Percentiles rank a stretch among this genome's conserved stretches.
These are phyloP conservation scores for Heterodera filipjevi DNA, from an alignment of 2,888 invertebrate genomes.

Conservation along the genomic window DNA sequence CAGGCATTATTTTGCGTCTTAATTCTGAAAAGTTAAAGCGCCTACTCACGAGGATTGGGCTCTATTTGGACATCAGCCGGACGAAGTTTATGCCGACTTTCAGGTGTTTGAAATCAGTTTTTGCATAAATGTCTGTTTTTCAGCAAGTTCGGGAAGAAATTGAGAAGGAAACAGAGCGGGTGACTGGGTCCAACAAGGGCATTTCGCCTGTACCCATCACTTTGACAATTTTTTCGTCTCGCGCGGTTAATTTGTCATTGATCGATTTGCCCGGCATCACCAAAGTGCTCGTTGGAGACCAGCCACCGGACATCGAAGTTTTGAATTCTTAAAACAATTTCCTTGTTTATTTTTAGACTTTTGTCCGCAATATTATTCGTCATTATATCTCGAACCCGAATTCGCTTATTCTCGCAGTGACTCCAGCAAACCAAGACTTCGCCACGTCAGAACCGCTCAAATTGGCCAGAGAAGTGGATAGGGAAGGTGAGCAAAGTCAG, in stretches of 20 bases:
- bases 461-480: constrained; percentile 89
- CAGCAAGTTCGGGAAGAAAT: constrained; percentile 82
- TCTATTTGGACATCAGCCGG: constrained; percentile 88
- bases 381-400: constrained; percentile 93
- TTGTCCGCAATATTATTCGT: constrained; percentile 85
- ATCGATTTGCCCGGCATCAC: constrained; percentile 98
- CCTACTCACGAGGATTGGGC: constrained; percentile 75
- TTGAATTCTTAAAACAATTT: neutral
- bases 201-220: constrained; percentile 93
- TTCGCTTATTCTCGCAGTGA: constrained; percentile 94
- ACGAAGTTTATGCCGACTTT: constrained; percentile 85
- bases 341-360: constrained; percentile 67
- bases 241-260: constrained; percentile 87
- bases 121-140: neutral
- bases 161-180: constrained; percentile 88
- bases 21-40: neutral
- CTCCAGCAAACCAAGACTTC: constrained; percentile 97
- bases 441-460: constrained; percentile 97
- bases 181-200: constrained; percentile 93
- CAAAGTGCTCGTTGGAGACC: constrained; percentile 96
- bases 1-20: neutral
- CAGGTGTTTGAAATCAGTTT: constrained; percentile 70
- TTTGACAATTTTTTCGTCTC: constrained; percentile 91
- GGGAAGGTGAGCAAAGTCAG: constrained; percentile 75
- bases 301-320: constrained; percentile 92